Percentiles rank a stretch among this genome's conserved stretches.
These are phyloP conservation scores for Meloidogyne floridensis DNA, from an alignment of 1,140 invertebrate species.

Conservation along the genomic window DNA sequence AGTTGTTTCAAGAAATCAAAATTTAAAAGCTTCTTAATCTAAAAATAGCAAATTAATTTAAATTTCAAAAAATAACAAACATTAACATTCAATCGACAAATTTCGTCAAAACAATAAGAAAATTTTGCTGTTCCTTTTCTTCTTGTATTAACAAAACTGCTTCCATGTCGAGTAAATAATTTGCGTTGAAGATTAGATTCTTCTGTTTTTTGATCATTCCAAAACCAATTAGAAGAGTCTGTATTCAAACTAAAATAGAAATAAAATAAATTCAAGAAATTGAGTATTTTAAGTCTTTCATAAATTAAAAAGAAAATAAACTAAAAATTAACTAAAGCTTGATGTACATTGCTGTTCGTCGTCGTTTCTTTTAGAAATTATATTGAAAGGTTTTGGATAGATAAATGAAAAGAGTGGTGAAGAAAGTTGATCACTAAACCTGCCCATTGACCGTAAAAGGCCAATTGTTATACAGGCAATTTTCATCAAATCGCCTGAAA, in stretches of 20 bases:
- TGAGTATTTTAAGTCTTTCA: background rate
- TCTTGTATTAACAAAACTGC: constrained; percentile 50
- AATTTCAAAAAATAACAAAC: constrained; percentile 31
- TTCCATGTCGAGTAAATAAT: constrained; percentile 56
- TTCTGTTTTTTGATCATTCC: constrained; percentile 42
- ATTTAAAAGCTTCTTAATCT: constrained; percentile 52
- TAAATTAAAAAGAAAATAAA: background rate
- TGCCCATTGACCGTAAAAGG: constrained; percentile 48
- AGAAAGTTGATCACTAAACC: constrained; percentile 41
- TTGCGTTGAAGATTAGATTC: constrained; percentile 33
- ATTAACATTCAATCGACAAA: constrained; percentile 33
- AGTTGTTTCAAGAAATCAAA: constrained; percentile 35
- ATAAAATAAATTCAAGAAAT: constrained; percentile 1
- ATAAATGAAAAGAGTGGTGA: constrained; percentile 45
- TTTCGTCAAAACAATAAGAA: constrained; percentile 44
- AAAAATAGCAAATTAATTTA: constrained; percentile 28
- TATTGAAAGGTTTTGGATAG: constrained; percentile 51
- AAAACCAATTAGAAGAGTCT: constrained; percentile 58
- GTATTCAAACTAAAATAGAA: constrained; percentile 49
- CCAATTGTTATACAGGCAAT: constrained; percentile 57
- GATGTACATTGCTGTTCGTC: background rate
- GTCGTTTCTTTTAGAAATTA: constrained; percentile 11
- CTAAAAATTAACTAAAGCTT: background rate
- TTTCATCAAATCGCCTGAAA: constrained; percentile 60
- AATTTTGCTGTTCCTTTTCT: constrained; percentile 18